Conservation (phyloP, 2,797 vertebrate genomes). For the Myripristis jacobus region DNA sequence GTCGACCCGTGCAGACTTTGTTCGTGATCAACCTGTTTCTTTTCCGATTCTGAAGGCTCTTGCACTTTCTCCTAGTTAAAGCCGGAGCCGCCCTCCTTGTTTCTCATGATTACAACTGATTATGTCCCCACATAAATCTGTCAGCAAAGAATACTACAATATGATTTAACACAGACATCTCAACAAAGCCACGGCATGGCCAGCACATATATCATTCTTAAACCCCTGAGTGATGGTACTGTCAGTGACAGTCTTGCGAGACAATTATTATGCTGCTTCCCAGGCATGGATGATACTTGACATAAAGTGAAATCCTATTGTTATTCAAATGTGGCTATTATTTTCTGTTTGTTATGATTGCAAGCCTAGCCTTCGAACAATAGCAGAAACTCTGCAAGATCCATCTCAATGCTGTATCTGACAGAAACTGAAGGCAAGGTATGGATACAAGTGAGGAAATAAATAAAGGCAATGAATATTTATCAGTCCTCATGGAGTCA, state of each 20-base stretch:
- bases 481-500: conserved; percentile 40
- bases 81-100: conserved; percentile 48
- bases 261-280: conserved; percentile 45
- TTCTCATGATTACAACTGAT: conserved; percentile 66
- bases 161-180: conserved; percentile 62
- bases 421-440: conserved; percentile 42
- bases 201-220: conserved; percentile 44
- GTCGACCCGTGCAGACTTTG: conserved; percentile 20
- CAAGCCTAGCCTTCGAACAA: conserved; percentile 17
- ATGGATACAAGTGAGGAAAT: conserved; percentile 20
- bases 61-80: conserved; percentile 42
- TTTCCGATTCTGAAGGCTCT: conserved; percentile 44
- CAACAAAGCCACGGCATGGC: conserved; percentile 34
- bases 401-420: conserved; percentile 41
- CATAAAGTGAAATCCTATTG: conserved; percentile 56
- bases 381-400: conserved; percentile 36
- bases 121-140: conserved; percentile 60
- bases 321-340: conserved; percentile 58
- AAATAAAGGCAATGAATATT: conserved; percentile 61
- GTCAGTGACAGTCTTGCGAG: conserved; percentile 48
- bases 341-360: conserved; percentile 55
- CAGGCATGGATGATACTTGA: conserved; percentile 44
- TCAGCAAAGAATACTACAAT: conserved; percentile 33
- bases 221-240: conserved; percentile 53
- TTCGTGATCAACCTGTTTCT: conserved; percentile 54